These are phyloP conservation scores for Mnemiopsis leidyi DNA, from an alignment of 37 sponge, comb jelly and placozoan species.

Conservation along the genomic window DNA sequence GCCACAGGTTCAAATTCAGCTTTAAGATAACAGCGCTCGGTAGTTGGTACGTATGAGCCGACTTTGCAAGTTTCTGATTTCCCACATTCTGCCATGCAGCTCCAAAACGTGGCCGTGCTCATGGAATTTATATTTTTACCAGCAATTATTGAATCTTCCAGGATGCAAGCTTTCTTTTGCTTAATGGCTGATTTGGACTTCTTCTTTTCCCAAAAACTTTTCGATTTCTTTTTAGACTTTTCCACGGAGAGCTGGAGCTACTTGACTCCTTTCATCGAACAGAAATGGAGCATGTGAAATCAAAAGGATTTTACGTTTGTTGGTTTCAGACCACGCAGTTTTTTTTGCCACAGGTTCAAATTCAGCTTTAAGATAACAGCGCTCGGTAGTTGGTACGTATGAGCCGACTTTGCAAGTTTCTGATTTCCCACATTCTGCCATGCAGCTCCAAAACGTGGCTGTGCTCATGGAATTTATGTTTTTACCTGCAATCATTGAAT, in stretches of 20 bases:
- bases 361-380: neutral
- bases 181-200: too few relatives aligned
- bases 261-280: too few relatives aligned
- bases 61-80: neutral
- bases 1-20: neutral
- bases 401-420: neutral
- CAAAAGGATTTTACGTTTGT: neutral
- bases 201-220: too few relatives aligned
- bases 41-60: neutral
- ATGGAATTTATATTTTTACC: neutral
- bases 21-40: neutral
- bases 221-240: too few relatives aligned
- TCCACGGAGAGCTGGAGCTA: too few relatives aligned
- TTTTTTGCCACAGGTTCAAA: neutral
- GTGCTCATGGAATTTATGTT: neutral
- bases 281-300: slow-evolving; percentile 29
- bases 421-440: neutral
- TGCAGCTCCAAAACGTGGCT: neutral
- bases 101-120: neutral
- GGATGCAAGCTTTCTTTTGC: neutral
- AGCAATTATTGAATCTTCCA: neutral
- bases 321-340: neutral
- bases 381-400: neutral
- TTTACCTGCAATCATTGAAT: neutral
- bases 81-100: neutral